phyloP scores from a whole-genome alignment of 1,140 invertebrate genomes.

The Solenopsis fugax region DNA sequence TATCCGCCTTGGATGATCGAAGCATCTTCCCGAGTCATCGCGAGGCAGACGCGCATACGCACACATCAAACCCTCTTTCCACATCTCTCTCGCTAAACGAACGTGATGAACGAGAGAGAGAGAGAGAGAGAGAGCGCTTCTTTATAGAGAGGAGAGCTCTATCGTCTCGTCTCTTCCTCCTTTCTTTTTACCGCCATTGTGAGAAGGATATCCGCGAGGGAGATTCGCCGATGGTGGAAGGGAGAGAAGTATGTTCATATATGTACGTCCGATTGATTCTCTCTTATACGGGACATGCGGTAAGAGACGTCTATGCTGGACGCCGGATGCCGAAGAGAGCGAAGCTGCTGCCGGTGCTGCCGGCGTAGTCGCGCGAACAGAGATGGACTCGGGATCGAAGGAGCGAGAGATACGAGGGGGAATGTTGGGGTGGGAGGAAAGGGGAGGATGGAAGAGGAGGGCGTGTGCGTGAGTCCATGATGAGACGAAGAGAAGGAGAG shows the following conservation, averaged over 20 bases:
- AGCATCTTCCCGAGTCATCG: constrained; percentile 55
- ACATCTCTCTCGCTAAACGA: constrained; percentile 27
- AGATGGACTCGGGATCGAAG: constrained; percentile 70
- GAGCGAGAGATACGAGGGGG: constrained; percentile 49
- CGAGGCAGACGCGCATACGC: constrained; percentile 8
- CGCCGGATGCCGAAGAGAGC: constrained; percentile 67
- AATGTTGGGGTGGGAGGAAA: neutral
- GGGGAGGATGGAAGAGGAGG: constrained; percentile 43
- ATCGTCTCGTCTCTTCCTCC: constrained; percentile 30
- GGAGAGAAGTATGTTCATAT: constrained; percentile 26
- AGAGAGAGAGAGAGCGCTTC: constrained; percentile 20
- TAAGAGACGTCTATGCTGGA: constrained; percentile 56
- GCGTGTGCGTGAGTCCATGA: constrained; percentile 58
- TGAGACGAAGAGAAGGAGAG: constrained; percentile 15
- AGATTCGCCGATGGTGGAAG: constrained; percentile 49
- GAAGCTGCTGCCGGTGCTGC: constrained; percentile 72
- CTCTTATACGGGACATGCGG: constrained; percentile 56
- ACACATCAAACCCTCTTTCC: neutral
- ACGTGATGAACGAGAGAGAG: neutral
- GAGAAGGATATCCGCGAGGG: constrained; percentile 9
- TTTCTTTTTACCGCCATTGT: constrained; percentile 43
- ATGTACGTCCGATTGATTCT: constrained; percentile 71
- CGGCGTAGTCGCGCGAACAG: constrained; percentile 57
- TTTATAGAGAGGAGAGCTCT: constrained; percentile 28
- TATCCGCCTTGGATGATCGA: constrained; percentile 34